phyloP scores from a whole-genome alignment of 2,113 vertebrate genomes.

The Sturnira hondurensis region DNA sequence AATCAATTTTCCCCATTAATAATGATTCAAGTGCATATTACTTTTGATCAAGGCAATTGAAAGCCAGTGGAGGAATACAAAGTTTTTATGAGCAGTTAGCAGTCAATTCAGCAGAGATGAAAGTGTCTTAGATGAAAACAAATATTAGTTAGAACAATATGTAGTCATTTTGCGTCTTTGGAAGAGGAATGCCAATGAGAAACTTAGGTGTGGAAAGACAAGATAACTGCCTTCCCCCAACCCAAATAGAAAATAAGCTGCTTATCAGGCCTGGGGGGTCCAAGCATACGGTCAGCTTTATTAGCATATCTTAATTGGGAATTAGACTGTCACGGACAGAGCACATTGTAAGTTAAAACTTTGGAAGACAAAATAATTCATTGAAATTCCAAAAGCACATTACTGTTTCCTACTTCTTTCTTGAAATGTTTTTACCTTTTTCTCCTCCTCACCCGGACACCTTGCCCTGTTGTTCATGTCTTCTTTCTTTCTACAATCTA shows the following conservation, averaged over 20 bases:
- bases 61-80: neutral
- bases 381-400: constrained; percentile 28
- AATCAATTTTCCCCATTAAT: constrained; percentile 32
- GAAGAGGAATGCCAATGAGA: constrained; percentile 57
- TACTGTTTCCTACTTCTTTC: neutral
- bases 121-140: neutral
- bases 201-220: constrained; percentile 48
- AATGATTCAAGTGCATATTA: neutral
- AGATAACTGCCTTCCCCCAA: constrained; percentile 54
- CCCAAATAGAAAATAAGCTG: constrained; percentile 55
- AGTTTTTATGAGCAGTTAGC: neutral
- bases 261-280: constrained; percentile 51
- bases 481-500: neutral
- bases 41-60: constrained; percentile 7
- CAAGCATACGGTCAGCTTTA: constrained; percentile 56
- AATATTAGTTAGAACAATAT: constrained; percentile 29
- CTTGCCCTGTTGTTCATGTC: neutral
- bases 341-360: constrained; percentile 57
- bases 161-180: constrained; percentile 21
- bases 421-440: neutral
- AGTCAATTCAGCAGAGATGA: neutral
- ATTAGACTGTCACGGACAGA: constrained; percentile 63
- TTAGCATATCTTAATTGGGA: constrained; percentile 76
- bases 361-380: constrained; percentile 50
- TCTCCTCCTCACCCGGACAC: neutral